Conservation (phyloP, 2,888 invertebrate species). For the Dolichopus griseipennis region DNA sequence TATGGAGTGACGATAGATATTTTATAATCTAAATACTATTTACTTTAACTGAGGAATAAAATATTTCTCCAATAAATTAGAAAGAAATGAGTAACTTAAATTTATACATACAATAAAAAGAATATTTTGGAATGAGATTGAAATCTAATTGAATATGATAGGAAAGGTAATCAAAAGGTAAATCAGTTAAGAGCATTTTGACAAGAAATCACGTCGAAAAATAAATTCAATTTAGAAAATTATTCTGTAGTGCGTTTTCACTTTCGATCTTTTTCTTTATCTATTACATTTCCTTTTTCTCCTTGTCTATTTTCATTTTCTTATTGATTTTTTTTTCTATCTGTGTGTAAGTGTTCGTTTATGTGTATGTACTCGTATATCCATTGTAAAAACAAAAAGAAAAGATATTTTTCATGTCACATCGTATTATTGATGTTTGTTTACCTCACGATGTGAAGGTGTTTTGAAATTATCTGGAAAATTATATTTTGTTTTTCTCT, state of each 20-base stretch:
- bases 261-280: neutral
- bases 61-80: no score
- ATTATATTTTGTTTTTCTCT: neutral
- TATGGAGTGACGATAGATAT: no score
- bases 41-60: no score
- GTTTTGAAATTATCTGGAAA: slow-evolving; percentile 1
- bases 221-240: neutral
- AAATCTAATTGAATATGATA: no score
- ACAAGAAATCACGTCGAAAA: neutral
- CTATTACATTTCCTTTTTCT: neutral
- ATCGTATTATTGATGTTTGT: slow-evolving; percentile 3
- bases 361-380: neutral
- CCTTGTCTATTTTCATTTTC: no score
- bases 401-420: slow-evolving; percentile 1
- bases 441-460: neutral
- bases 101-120: no score
- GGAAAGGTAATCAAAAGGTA: neutral
- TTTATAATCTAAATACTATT: no score
- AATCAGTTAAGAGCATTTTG: neutral
- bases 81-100: no score
- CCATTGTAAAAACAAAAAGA: neutral
- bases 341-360: no score
- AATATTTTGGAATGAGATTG: no score
- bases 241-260: neutral
- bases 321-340: no score